These are phyloP conservation scores for Eidolon dupreanum DNA, from an alignment of 2,797 vertebrate species.

Conservation along the genomic window DNA sequence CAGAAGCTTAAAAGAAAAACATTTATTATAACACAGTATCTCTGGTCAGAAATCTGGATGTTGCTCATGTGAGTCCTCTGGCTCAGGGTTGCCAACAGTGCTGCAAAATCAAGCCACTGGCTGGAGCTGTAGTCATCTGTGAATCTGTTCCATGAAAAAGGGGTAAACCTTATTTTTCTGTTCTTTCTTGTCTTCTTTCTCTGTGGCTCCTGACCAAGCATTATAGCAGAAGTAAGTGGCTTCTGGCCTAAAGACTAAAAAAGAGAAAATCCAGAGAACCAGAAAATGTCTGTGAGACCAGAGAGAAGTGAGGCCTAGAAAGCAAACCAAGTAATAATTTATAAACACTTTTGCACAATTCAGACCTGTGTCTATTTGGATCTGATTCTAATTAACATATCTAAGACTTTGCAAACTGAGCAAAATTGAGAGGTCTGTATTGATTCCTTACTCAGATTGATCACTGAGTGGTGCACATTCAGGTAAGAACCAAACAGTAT, in stretches of 20 bases:
- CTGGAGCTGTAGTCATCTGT: no score
- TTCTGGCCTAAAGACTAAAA: neutral
- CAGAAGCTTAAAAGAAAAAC: neutral
- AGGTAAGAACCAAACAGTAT: neutral
- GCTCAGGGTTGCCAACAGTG: neutral
- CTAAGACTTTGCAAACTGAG: neutral
- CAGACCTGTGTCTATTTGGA: neutral
- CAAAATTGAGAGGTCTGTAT: neutral
- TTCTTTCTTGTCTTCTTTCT: neutral
- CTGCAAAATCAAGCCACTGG: neutral
- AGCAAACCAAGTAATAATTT: neutral
- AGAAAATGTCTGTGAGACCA: neutral
- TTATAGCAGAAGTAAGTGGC: neutral
- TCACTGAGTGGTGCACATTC: neutral
- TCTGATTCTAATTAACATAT: neutral
- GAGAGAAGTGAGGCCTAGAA: neutral
- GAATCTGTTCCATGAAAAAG: neutral
- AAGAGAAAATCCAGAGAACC: neutral
- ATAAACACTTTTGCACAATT: neutral
- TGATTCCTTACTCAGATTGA: neutral
- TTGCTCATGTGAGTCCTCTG: neutral
- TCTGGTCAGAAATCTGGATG: neutral
- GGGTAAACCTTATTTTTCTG: neutral
- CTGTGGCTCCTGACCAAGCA: neutral
- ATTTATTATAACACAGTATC: neutral